These are phyloP conservation scores for Porites cylindrica DNA, from an alignment of 92 coral and sea anemone species.

Conservation along the genomic window DNA sequence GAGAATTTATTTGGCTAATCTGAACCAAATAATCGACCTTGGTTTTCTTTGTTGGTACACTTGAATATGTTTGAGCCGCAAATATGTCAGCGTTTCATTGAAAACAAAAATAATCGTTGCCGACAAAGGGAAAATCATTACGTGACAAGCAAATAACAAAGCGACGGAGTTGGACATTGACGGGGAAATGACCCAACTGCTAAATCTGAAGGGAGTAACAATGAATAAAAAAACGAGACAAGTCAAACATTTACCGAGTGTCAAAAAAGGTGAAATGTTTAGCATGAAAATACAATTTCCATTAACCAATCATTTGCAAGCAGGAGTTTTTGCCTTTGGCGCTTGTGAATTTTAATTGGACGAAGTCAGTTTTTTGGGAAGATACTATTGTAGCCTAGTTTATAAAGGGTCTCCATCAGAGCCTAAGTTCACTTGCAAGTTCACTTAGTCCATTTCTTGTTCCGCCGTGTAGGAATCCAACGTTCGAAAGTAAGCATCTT, in stretches of 20 bases:
- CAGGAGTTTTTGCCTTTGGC: conserved; percentile 46
- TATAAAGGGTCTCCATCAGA: conserved; percentile 7
- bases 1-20: conserved; percentile 27
- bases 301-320: conserved; percentile 67
- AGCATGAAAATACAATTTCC: conserved; percentile 73
- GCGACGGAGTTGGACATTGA: conserved; percentile 23
- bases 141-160: conserved; percentile 43
- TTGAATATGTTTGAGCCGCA: conserved; percentile 57
- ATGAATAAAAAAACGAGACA: conserved; percentile 38
- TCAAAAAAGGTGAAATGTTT: conserved; percentile 66
- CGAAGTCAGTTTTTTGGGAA: conserved; percentile 53
- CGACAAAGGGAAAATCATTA: conserved; percentile 54
- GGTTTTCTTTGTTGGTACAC: conserved; percentile 47
- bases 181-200: conserved; percentile 47
- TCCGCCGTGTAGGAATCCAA: background rate
- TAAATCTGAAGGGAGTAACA: conserved; percentile 40
- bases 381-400: conserved; percentile 57
- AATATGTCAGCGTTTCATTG: conserved; percentile 52
- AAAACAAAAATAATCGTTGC: conserved; percentile 41
- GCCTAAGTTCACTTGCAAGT: background rate
- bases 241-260: conserved; percentile 76
- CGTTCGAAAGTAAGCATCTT: background rate
- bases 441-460: background rate
- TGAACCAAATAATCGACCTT: conserved; percentile 24
- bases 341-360: conserved; percentile 70